These are phyloP conservation scores for Sitophilus oryzae DNA, from an alignment of 1,140 invertebrate species.

Conservation along the genomic window DNA sequence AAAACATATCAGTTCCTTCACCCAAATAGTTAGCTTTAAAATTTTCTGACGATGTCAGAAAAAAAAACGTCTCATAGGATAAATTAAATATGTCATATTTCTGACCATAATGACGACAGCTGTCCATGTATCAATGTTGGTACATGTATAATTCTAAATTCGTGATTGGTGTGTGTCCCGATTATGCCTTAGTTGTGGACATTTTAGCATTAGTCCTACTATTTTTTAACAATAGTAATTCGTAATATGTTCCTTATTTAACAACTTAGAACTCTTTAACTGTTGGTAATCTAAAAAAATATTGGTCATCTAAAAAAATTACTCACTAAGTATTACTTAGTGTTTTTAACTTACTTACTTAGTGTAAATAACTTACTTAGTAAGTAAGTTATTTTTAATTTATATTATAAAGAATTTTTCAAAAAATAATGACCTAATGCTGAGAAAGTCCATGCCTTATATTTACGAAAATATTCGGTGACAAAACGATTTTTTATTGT, in stretches of 20 bases:
- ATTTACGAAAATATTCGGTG: constrained; percentile 34
- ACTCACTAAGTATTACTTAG: too few species aligned
- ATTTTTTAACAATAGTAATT: not conserved
- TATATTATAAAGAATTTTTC: not conserved
- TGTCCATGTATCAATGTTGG: constrained; percentile 17
- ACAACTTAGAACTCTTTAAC: too few species aligned
- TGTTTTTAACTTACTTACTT: too few species aligned
- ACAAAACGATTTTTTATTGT: constrained; percentile 42
- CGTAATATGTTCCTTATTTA: not conserved
- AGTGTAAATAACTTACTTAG: too few species aligned
- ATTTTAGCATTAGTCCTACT: constrained; percentile 9
- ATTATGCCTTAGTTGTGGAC: constrained; percentile 41
- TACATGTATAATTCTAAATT: constrained; percentile 43
- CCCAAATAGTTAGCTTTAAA: constrained; percentile 10
- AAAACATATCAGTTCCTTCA: not conserved
- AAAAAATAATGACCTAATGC: too few species aligned
- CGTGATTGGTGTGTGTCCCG: constrained; percentile 33
- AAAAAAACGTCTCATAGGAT: constrained; percentile 9
- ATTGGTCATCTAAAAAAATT: too few species aligned
- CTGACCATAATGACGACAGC: constrained; percentile 11
- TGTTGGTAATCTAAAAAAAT: too few species aligned
- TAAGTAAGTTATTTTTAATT: too few species aligned
- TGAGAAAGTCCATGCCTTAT: constrained; percentile 6
- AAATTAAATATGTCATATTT: constrained; percentile 15
- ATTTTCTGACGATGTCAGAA: not conserved